Conservation (phyloP, 2,888 invertebrate species). For the Octonoba sinensis region DNA sequence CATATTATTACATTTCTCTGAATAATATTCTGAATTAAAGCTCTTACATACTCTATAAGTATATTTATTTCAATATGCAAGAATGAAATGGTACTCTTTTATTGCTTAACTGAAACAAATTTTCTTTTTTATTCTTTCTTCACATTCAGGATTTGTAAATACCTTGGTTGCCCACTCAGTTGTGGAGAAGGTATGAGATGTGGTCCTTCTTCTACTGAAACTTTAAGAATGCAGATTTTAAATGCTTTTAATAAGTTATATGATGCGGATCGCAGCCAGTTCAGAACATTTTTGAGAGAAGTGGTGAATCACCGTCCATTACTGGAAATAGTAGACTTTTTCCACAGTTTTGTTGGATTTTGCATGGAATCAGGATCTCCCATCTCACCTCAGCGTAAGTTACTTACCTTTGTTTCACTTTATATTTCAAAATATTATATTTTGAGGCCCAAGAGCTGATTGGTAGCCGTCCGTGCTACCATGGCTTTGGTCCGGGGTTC, state of each 20-base stretch:
- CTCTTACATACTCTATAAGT: too few species aligned
- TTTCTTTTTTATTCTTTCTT: neutral
- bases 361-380: constrained; percentile 91
- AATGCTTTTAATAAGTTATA: constrained; percentile 83
- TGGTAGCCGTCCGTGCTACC: too few species aligned
- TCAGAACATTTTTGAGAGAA: constrained; percentile 79
- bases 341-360: constrained; percentile 95
- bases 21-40: too few species aligned
- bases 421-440: too few species aligned
- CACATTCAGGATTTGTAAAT: constrained; percentile 80
- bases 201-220: constrained; percentile 86
- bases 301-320: constrained; percentile 82
- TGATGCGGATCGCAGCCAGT: constrained; percentile 78
- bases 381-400: constrained; percentile 89
- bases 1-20: too few species aligned
- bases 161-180: constrained; percentile 94
- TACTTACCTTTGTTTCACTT: constrained; percentile 9
- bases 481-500: too few species aligned
- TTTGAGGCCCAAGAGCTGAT: too few species aligned
- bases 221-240: constrained; percentile 88
- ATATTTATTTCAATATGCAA: too few species aligned
- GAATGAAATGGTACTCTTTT: neutral
- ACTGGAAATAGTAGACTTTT: constrained; percentile 88
- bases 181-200: constrained; percentile 84
- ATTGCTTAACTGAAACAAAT: neutral